Percentiles rank a stretch among this genome's conserved stretches.
Conservation (phyloP, 2,113 vertebrate genomes). For the Osmerus mordax region DNA sequence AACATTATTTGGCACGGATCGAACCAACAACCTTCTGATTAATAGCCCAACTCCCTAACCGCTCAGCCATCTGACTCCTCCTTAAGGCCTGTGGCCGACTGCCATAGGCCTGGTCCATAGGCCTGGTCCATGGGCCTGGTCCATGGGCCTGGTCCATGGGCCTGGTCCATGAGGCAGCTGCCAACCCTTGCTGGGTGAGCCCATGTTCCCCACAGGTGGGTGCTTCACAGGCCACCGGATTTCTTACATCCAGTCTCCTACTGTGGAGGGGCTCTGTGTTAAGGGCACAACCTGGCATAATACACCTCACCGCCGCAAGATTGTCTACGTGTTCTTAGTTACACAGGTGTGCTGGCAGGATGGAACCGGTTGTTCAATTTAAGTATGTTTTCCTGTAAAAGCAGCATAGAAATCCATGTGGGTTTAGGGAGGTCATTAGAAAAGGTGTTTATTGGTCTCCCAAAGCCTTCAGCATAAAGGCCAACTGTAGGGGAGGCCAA, state of each 20-base stretch:
- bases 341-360: too few relatives aligned
- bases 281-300: too few relatives aligned
- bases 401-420: background rate
- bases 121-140: too few relatives aligned
- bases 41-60: too few relatives aligned
- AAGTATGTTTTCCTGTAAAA: background rate
- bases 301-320: too few relatives aligned
- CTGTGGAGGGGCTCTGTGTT: background rate
- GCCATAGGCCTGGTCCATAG: too few relatives aligned
- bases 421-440: background rate
- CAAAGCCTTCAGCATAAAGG: background rate
- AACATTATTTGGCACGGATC: too few relatives aligned
- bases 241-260: background rate
- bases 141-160: too few relatives aligned
- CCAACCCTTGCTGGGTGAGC: slow-evolving; percentile 38
- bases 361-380: too few relatives aligned
- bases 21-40: too few relatives aligned
- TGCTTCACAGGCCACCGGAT: slow-evolving; percentile 21
- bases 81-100: slow-evolving; percentile 49
- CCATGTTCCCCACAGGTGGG: slow-evolving; percentile 55
- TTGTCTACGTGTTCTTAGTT: too few relatives aligned
- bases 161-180: slow-evolving; percentile 39
- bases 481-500: background rate
- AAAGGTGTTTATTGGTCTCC: background rate
- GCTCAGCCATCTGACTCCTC: background rate